Evolutionary conservation across 2,797 vertebrate genomes (phyloP).

Genomic region (Cossypha heuglini): DNA sequence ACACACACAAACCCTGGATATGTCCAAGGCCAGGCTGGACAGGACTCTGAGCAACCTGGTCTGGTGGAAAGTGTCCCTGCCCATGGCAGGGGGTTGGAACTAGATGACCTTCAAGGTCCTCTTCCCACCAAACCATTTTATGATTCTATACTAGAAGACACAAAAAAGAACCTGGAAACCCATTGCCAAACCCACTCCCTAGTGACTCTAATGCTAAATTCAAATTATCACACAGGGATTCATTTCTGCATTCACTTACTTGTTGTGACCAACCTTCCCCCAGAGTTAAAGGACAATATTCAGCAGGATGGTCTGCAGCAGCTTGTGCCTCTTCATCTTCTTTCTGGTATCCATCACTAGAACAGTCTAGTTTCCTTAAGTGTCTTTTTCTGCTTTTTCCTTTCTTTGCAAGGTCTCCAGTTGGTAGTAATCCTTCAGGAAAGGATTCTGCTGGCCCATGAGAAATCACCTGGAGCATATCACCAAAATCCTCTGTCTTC

Average conservation of each 20-base stretch:
- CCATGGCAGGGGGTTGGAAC: neutral
- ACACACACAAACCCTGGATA: rapidly evolving
- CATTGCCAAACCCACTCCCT: neutral
- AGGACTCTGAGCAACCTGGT: neutral
- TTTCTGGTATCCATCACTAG: neutral
- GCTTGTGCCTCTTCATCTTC: neutral
- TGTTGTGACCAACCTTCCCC: slow-evolving; percentile 12
- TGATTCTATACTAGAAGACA: neutral
- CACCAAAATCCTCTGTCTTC: neutral
- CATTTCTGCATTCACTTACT: slow-evolving; percentile 59
- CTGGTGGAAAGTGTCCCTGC: neutral
- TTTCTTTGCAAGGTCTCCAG: neutral
- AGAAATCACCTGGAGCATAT: neutral
- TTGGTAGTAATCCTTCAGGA: neutral
- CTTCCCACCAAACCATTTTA: neutral
- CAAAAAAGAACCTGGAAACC: neutral
- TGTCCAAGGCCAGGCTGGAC: neutral
- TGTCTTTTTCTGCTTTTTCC: neutral
- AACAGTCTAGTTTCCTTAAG: neutral
- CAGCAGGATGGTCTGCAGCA: neutral
- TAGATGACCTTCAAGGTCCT: neutral
- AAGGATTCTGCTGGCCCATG: neutral
- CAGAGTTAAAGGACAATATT: neutral
- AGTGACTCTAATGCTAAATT: neutral
- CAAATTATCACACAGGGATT: neutral